These are phyloP conservation scores for Calameuta idolon DNA, from an alignment of 2,888 invertebrate species.

Conservation along the genomic window DNA sequence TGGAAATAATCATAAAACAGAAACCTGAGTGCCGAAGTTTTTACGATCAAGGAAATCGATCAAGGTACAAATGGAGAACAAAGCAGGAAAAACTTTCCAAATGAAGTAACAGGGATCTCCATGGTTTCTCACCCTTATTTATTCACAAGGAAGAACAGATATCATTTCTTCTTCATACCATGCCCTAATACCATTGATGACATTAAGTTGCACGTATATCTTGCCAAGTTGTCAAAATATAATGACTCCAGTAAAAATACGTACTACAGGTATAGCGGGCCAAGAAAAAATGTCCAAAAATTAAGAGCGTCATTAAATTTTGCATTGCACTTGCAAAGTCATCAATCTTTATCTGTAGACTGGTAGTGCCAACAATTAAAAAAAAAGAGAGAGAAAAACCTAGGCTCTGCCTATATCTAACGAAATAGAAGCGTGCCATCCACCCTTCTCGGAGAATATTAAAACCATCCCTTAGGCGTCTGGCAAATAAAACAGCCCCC, in stretches of 20 bases:
- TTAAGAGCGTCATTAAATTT: no score
- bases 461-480: conserved; percentile 19
- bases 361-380: neutral
- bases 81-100: neutral
- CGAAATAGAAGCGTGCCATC: conserved; percentile 7
- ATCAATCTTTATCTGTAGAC: neutral
- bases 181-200: no score
- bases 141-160: neutral
- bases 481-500: conserved; percentile 13
- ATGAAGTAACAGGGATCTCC: neutral
- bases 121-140: neutral
- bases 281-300: no score
- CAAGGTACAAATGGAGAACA: neutral
- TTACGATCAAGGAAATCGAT: neutral
- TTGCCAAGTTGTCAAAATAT: no score
- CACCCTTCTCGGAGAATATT: conserved; percentile 20
- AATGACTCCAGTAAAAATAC: no score
- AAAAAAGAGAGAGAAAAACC: neutral
- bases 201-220: no score
- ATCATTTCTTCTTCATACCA: neutral
- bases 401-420: neutral
- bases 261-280: no score
- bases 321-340: no score
- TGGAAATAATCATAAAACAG: neutral
- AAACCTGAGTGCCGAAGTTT: neutral